These are phyloP conservation scores for Heliconius hermathena DNA, from an alignment of 1,140 invertebrate species.

Conservation along the genomic window DNA sequence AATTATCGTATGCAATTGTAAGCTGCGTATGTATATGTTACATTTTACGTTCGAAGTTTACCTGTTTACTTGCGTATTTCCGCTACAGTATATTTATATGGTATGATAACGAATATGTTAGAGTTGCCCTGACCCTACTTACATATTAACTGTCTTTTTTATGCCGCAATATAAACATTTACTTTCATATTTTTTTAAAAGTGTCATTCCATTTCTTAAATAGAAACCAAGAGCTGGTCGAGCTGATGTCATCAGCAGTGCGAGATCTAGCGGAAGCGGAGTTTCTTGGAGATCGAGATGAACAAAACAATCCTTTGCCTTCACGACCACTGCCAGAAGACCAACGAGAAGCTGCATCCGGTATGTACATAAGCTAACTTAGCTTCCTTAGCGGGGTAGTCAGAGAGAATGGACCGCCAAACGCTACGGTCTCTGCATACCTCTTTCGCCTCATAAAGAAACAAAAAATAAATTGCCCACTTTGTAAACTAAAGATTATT, in stretches of 20 bases:
- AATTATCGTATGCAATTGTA: not conserved
- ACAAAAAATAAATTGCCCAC: too few species aligned
- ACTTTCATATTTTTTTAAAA: not conserved
- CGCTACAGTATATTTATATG: too few species aligned
- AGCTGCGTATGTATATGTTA: not conserved
- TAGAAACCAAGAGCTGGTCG: slow-evolving; percentile 90
- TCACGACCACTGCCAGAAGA: slow-evolving; percentile 81
- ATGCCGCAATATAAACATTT: too few species aligned
- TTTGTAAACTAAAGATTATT: too few species aligned
- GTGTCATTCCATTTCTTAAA: not conserved
- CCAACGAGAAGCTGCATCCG: slow-evolving; percentile 55
- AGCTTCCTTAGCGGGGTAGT: too few species aligned
- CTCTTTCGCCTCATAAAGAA: too few species aligned
- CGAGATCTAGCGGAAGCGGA: slow-evolving; percentile 94
- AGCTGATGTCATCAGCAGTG: slow-evolving; percentile 94
- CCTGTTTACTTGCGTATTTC: not conserved
- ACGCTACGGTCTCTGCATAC: too few species aligned
- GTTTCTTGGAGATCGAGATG: slow-evolving; percentile 92
- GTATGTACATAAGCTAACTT: slow-evolving; percentile 37
- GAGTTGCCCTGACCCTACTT: too few species aligned
- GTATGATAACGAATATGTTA: too few species aligned
- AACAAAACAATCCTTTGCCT: slow-evolving; percentile 92
- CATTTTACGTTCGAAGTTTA: not conserved
- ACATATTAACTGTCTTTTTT: too few species aligned
- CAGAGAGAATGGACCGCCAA: too few species aligned